Evolutionary conservation across 2,113 vertebrate genomes (phyloP), one percentile per base, ranked within the genome.

Genomic region (Alligator mississippiensis): DNA sequence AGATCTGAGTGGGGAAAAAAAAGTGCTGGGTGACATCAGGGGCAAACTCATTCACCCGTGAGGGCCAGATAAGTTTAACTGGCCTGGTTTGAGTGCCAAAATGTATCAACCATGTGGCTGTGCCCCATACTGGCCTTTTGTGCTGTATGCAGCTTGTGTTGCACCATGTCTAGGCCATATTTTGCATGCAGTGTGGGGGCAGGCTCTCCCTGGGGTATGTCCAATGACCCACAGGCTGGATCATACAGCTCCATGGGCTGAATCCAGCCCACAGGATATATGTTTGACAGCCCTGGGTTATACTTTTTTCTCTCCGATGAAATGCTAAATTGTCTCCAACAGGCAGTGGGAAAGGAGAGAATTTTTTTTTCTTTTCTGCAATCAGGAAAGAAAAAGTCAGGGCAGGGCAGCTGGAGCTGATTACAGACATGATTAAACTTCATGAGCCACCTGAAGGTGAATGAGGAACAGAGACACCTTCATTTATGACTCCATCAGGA

Each of bases 371-470:
- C 0, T 60, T 90, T 87, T 84, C 60, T 89, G 66, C 27, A 74
- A 68, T 47, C 18, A 24, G 22, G 74, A 86, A 25, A 76, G 66
- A 83, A 82, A 28, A 57, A 74, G 15, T 22, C 55, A 79, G 34
- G 21, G 5, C 24, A 47, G 34, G 34, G 34, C 34, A 74, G 21
- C 70, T 22, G 2, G 4, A 64, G 5, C 0, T 0, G 38, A 76
- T 25, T 14, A 90, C 6, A 70, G 61, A 12, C n/a, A 18, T 18
- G 27, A 11, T 82, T 7, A 78, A 94, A 34, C 9, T 21, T 2
- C 7, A 59, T 54, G n/a, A 84, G 75, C 19, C 19, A n/a, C 5
- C 64, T 70, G 12, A 62, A 38, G 78, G 57, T 60, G 24, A 47
- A 4, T 34, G 25, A 62, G 61, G 38, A 72, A 58, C 25, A 25